phyloP scores from a whole-genome alignment of 2,113 vertebrate species.

The Sinocyclocheilus grahami region DNA sequence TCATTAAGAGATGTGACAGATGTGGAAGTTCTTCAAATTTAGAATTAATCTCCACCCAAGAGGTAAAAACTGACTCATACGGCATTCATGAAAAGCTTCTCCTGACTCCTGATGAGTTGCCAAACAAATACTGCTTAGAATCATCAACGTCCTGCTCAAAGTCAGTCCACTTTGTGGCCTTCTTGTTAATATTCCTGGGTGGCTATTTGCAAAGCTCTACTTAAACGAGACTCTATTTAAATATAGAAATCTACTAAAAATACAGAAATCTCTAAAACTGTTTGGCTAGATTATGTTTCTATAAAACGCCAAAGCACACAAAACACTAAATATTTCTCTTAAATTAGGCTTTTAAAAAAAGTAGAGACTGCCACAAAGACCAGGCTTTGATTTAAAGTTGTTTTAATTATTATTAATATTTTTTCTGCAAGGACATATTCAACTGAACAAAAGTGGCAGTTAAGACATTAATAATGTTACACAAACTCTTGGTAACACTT shows the following conservation, averaged over 20 bases:
- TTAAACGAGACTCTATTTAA: neutral
- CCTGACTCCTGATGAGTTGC: neutral
- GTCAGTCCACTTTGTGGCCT: neutral
- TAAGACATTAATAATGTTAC: too few species aligned
- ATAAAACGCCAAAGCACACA: neutral
- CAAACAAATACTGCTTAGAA: neutral
- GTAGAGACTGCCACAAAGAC: neutral
- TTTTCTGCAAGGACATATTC: too few species aligned
- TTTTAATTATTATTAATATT: too few species aligned
- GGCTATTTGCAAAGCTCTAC: neutral
- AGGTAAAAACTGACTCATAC: neutral
- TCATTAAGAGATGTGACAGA: constrained; percentile 11
- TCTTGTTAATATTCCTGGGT: neutral
- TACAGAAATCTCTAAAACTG: neutral
- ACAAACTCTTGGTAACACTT: too few species aligned
- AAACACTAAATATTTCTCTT: neutral
- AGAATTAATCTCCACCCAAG: neutral
- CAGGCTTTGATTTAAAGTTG: too few species aligned
- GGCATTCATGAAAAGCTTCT: neutral
- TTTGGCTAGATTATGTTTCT: neutral
- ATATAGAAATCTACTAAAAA: neutral
- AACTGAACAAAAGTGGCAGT: too few species aligned
- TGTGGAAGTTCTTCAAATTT: constrained; percentile 15
- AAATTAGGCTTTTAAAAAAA: neutral
- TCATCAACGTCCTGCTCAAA: neutral